Conservation (phyloP, 2,797 vertebrate genomes). For the Pseudomugil tenellus region DNA sequence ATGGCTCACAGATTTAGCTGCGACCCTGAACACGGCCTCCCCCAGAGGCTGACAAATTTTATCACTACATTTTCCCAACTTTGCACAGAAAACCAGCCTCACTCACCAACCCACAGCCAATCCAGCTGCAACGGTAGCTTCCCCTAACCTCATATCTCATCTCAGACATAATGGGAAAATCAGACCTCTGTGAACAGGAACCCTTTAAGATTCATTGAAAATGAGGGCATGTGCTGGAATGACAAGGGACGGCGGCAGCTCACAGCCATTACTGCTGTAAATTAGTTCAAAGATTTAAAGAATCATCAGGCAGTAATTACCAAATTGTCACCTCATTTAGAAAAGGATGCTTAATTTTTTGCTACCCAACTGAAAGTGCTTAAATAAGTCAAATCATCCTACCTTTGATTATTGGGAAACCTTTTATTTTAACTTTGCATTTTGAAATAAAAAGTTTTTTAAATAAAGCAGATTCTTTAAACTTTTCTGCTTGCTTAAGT, state of each 20-base stretch:
- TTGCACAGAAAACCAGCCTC: constrained; percentile 60
- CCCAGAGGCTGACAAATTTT: constrained; percentile 87
- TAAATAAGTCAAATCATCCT: constrained; percentile 10
- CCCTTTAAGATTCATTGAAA: constrained; percentile 72
- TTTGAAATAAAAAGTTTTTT: neutral
- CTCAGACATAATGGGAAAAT: constrained; percentile 75
- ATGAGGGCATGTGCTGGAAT: constrained; percentile 51
- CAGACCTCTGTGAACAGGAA: constrained; percentile 71
- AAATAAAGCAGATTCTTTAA: neutral
- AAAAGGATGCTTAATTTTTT: neutral
- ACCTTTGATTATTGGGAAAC: neutral
- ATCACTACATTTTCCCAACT: constrained; percentile 87
- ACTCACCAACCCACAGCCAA: constrained; percentile 49
- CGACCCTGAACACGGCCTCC: constrained; percentile 88
- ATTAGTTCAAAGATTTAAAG: constrained; percentile 11
- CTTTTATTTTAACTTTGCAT: neutral
- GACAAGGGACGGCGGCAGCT: constrained; percentile 47
- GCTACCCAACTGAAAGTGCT: constrained; percentile 2
- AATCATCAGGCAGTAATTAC: constrained; percentile 24
- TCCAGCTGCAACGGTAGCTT: constrained; percentile 55
- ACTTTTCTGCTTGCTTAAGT: neutral
- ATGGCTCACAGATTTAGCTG: constrained; percentile 87
- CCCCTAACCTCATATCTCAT: constrained; percentile 72
- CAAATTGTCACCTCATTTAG: constrained; percentile 17
- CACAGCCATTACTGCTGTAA: constrained; percentile 25